phyloP scores from a whole-genome alignment of 2,113 vertebrate species.

The Tylochromis polylepis region DNA sequence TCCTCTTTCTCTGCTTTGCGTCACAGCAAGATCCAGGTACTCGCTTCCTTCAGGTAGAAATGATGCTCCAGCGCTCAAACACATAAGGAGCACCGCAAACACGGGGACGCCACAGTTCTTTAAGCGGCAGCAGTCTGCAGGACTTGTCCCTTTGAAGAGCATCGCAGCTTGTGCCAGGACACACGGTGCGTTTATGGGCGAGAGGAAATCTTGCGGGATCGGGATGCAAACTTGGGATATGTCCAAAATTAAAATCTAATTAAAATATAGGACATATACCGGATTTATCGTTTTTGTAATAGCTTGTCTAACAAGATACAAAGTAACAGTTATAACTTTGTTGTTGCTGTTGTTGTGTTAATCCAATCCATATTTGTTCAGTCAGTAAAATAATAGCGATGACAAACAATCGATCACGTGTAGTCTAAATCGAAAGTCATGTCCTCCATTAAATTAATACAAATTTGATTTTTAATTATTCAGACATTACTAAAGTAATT shows the following conservation, averaged over 20 bases:
- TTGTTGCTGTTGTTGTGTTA: background rate
- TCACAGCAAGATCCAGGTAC: background rate
- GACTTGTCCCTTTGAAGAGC: slow-evolving; percentile 53
- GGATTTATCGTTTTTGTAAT: background rate
- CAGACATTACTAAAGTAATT: background rate
- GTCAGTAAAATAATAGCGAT: background rate
- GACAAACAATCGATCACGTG: background rate
- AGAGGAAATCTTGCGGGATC: background rate
- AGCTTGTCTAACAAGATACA: background rate
- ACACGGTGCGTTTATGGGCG: slow-evolving; percentile 12
- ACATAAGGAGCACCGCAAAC: background rate
- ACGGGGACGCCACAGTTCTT: background rate
- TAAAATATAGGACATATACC: background rate
- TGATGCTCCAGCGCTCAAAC: background rate
- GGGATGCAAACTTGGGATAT: background rate
- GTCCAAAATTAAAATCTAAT: background rate
- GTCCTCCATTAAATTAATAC: background rate
- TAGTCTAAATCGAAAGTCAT: background rate
- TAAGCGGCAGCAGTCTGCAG: slow-evolving; percentile 7
- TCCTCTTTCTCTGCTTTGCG: background rate
- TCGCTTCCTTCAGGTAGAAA: background rate
- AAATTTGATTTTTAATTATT: background rate
- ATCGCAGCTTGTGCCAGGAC: slow-evolving; percentile 19
- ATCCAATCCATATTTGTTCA: background rate
- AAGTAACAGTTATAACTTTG: background rate